Conservation (phyloP, 2,797 vertebrate genomes). For the Sebastes aleutianus region DNA sequence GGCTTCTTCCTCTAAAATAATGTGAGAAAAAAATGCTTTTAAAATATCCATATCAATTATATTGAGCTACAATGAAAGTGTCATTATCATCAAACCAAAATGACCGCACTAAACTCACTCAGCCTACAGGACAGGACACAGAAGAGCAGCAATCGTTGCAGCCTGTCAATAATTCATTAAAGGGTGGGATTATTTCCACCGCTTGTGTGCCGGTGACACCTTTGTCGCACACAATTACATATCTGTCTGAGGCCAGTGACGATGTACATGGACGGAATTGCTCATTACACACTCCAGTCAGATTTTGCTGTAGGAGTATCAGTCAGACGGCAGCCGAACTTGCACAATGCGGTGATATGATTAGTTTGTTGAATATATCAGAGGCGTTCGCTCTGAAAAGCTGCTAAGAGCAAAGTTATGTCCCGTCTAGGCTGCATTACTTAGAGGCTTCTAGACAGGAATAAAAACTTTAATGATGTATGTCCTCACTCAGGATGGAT, state of each 20-base stretch:
- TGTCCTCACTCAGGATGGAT: conserved; percentile 27
- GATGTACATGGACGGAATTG: background rate
- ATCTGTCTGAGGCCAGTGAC: background rate
- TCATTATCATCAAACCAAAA: background rate
- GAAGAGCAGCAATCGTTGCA: background rate
- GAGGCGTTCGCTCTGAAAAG: conserved; percentile 41
- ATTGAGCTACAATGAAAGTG: background rate
- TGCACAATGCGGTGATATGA: conserved; percentile 35
- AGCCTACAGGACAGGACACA: background rate
- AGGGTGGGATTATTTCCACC: conserved; percentile 1
- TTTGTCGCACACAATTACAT: conserved; percentile 20
- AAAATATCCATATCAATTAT: background rate
- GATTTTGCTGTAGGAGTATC: conserved; percentile 2
- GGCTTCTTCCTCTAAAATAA: background rate
- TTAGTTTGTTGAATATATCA: conserved; percentile 39
- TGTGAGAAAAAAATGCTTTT: background rate
- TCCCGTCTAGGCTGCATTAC: conserved; percentile 44
- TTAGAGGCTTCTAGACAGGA: conserved; percentile 21
- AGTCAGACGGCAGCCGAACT: conserved; percentile 24
- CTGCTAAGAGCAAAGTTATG: conserved; percentile 69
- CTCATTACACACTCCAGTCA: conserved; percentile 23
- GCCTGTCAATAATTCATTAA: conserved; percentile 38
- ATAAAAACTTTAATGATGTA: conserved; percentile 61
- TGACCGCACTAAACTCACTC: conserved; percentile 6
- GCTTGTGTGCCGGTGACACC: conserved; percentile 2